Conservation (phyloP, 2,113 vertebrate genomes). For the Carassius gibelio region DNA sequence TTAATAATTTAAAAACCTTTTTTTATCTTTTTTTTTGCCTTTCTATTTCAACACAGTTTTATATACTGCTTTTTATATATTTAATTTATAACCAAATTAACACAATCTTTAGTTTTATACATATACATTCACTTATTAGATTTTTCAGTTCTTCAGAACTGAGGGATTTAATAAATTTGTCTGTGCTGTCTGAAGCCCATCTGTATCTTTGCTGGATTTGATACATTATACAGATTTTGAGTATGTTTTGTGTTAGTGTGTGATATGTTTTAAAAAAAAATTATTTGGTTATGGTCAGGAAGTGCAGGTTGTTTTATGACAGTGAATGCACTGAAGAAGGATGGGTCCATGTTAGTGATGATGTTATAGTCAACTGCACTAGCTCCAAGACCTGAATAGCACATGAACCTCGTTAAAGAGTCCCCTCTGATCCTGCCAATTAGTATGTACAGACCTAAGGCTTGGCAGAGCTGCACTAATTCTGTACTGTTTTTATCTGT, state of each 20-base stretch:
- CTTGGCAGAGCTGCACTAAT: background rate
- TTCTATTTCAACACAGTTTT: too few species aligned
- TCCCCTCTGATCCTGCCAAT: background rate
- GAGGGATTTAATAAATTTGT: too few species aligned
- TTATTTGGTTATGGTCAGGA: background rate
- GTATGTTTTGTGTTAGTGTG: background rate
- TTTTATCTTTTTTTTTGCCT: background rate
- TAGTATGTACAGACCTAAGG: background rate
- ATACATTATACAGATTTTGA: background rate
- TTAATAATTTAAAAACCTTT: constrained; percentile 8
- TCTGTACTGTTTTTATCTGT: background rate
- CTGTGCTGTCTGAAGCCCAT: too few species aligned
- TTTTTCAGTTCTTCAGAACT: too few species aligned
- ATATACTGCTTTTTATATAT: background rate
- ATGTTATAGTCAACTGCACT: too few species aligned
- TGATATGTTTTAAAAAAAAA: background rate
- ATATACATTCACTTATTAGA: too few species aligned
- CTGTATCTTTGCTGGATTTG: background rate
- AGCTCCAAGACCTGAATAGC: background rate
- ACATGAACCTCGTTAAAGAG: background rate
- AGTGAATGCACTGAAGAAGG: too few species aligned
- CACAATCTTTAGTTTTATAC: too few species aligned
- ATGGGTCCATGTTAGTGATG: too few species aligned
- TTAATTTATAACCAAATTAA: background rate
- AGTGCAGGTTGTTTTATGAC: background rate